Evolutionary conservation across 2,797 vertebrate genomes (phyloP), one percentile per base, ranked within the genome.

Genomic region (Malacoraja senta): DNA sequence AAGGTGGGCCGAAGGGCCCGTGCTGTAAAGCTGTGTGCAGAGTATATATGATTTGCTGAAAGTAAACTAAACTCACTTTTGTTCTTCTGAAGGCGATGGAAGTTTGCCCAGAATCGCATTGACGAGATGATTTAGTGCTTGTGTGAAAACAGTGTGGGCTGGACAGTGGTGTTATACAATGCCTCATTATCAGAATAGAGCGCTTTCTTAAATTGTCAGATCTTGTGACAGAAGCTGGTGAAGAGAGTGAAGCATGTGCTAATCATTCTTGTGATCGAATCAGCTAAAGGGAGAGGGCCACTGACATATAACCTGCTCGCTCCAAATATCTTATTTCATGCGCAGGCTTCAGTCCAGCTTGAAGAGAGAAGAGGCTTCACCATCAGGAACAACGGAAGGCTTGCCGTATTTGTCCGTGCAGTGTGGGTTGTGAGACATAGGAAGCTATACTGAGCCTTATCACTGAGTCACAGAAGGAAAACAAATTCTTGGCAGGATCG

Each of bases 371-470:
- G 93, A 65, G 61, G 10, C 84, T 63, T 68, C 65, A 68, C 84
- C 63, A 68, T 35, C n/a, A 88, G 61, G 84, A 92, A 78, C 91
- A 91, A 81, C 58, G 26, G 93, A 94, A 94, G 93, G 92, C 95
- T 96, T 96, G 95, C 96, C 94, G 95, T 94, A 95, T 93, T 93
- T 93, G 93, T 94, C 94, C 93, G 94, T 95, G 95, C 93, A 91
- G 94, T 93, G 94, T 94, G 93, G 93, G 94, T 94, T 93, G 93
- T 92, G 94, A 94, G 94, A 94, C 95, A 95, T 94, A 95, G 94
- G 95, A 96, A 95, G 94, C 95, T 94, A 95, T 95, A 93, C 93
- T 68, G 86, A 83, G 93, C 94, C 94, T 94, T 93, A 95, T 95
- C 94, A 95, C 93, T 94, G 90, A 94, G 93, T 94, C 94, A 93